Base-by-base conservation (phyloP, 2,113 vertebrate species). In the Plotosus lineatus region DNA sequence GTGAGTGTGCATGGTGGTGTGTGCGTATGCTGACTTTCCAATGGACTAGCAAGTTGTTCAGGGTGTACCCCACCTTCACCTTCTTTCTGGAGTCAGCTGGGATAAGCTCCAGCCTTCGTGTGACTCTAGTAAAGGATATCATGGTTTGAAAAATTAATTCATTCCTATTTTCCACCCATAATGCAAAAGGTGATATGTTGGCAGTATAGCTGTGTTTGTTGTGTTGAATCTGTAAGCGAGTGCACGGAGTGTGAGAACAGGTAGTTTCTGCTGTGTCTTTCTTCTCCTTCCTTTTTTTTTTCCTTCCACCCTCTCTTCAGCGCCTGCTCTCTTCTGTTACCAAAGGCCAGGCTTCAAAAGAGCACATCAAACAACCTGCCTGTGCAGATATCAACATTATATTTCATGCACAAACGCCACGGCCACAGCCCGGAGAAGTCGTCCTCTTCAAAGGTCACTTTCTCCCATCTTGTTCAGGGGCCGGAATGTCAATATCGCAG, bases 391-490 rank as follows among this genome's bases (percentile, higher is more conserved):
- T 83, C 85, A 84, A 83, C 82, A 86, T 88, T 84, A 88, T 82
- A 89, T 92, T 90, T 88, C 87, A 89, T 88, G 81, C 88, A 89
- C 86, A 90, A 88, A 88, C 86, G 86, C 83, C 82, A 71, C 55
- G 68, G 83, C 77, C 31, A 61, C 75, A 74, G 60, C 73, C 87
- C 79, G 51, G 86, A 85, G 69, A 86, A 87, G 81, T 88, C 89
- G 84, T 86, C 90, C 86, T 91, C 86, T 73, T 82, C 82, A 92
- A 91, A 93, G 90, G 90, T 91, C 86, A 90, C 84, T 83, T 84
- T 61, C 87, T 21, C 80, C 77, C 86, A 86, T 92, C 90, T 87
- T 46, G 75, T 85, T 85, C 78, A 73, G 85, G 28, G 73, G 80
- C 72, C 66, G 77, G 42, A 60, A 81, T 85, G 77, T 87, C 79